A percentile compares a stretch with the other conserved stretches of the same genome.
phyloP scores from a whole-genome alignment of 2,113 vertebrate genomes.

The Perca flavescens region DNA sequence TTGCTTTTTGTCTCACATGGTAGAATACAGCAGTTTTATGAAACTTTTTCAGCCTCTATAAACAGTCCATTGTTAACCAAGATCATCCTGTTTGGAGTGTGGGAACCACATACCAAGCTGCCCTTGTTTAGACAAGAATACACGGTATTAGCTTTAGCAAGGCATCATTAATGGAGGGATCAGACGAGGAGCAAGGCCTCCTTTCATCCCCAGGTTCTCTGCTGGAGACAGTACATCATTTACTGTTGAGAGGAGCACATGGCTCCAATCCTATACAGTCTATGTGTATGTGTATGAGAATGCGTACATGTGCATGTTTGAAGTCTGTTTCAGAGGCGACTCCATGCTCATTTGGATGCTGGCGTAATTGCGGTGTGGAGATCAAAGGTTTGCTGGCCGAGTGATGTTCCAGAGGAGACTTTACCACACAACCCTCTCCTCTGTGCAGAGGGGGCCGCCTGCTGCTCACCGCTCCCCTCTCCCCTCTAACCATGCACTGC shows the following conservation, averaged over 20 bases:
- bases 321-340: constrained; percentile 86
- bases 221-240: constrained; percentile 83
- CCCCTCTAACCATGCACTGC: constrained; percentile 94
- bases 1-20: constrained; percentile 11
- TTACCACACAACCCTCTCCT: constrained; percentile 95
- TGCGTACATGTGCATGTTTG: constrained; percentile 84
- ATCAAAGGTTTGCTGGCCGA: constrained; percentile 95
- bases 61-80: constrained; percentile 57
- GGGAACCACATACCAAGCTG: constrained; percentile 76
- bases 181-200: constrained; percentile 80
- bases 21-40: constrained; percentile 32
- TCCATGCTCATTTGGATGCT: constrained; percentile 90
- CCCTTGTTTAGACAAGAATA: constrained; percentile 81
- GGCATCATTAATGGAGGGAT: constrained; percentile 83
- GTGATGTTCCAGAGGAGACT: constrained; percentile 98
- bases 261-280: constrained; percentile 79
- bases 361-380: constrained; percentile 96
- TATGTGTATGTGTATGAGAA: constrained; percentile 75
- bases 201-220: constrained; percentile 83
- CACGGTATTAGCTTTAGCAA: constrained; percentile 77
- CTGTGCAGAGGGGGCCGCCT: constrained; percentile 93
- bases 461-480: constrained; percentile 95
- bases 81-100: constrained; percentile 72
- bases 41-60: constrained; percentile 46
- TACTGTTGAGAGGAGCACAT: constrained; percentile 81